Evolutionary conservation across 2,888 invertebrate species (phyloP), one percentile per base, ranked within the genome.

Genomic region (Limnephilus marmoratus): DNA sequence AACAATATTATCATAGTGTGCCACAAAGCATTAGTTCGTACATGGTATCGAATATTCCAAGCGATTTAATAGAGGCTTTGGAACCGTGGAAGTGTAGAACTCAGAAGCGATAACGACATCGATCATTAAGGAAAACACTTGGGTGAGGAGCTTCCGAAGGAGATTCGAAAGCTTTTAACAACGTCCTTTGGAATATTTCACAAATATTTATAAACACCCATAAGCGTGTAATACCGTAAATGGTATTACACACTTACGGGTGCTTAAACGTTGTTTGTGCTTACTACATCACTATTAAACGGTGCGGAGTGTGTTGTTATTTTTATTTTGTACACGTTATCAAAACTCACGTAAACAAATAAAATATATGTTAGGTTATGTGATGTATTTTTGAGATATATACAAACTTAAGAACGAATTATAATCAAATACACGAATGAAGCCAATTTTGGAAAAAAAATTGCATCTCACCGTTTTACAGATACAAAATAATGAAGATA

Each of bases 21-120:
- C 4, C 31, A 34, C 82, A 83, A 34, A 83, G 24, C 82, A 29
- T 83, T 83, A 83, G 68, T 85, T 85, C 12, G 85, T n/a, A 18
- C 85, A 85, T 85, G 85, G 18, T 85, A n/a, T 41, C 85, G 85
- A 85, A 85, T 85, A 41, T 85, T 85, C 85, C 45, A 41, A 41
- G n/a, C 85, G 85, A 85, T 85, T 85, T 85, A 85, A n/a, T 85
- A 85, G 85, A 29, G 85, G 85, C 45, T 53, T 53, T 53, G 53
- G 18, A 53, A 53, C 53, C 5, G 53, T 53, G 18, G 85, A 85
- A 85, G 3, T 85, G n/a, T n/a, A 18, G 68, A 68, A 68, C 24
- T 9, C 37, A 4, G 85, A 41, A n/a, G 85, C 85, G 45, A 85
- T 85, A 85, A 85, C 85, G 85, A 85, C 45, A 85, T 45, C 85